Evolutionary conservation across 2,797 vertebrate species (phyloP).

Genomic region (Uromys caudimaculatus): DNA sequence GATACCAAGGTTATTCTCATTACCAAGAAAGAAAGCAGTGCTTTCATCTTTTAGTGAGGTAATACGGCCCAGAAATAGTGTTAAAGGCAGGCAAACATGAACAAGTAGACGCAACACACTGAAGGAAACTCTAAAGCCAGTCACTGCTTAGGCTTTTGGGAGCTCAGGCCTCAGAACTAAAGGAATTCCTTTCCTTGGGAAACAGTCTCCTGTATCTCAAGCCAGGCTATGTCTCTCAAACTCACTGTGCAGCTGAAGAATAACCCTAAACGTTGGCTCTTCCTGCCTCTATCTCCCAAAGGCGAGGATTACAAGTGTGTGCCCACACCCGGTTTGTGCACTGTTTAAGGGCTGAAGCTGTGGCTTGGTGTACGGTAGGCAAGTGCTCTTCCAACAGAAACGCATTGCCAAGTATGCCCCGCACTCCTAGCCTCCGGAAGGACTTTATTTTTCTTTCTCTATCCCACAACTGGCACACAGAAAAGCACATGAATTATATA

Average conservation of each 20-base stretch:
- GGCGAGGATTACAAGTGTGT: background rate
- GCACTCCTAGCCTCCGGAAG: rapidly evolving
- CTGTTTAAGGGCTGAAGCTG: too few relatives aligned
- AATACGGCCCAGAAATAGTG: background rate
- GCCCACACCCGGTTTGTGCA: background rate
- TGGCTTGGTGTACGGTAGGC: background rate
- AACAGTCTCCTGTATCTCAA: background rate
- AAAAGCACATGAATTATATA: background rate
- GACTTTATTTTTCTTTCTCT: constrained; percentile 18
- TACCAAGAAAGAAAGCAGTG: background rate
- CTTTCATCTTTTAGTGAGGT: background rate
- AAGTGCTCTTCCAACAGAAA: background rate
- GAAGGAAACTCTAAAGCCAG: background rate
- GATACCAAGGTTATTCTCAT: background rate
- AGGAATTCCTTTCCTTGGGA: background rate
- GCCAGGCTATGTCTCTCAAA: background rate
- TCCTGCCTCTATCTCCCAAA: background rate
- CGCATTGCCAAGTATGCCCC: background rate
- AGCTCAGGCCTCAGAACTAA: background rate
- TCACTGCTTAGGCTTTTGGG: background rate
- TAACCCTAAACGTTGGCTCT: background rate
- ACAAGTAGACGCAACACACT: background rate
- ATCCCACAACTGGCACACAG: background rate
- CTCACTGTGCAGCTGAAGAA: background rate
- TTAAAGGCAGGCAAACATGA: background rate